These are phyloP conservation scores for Pherbina coryleti DNA, from an alignment of 2,888 invertebrate genomes.

Conservation along the genomic window DNA sequence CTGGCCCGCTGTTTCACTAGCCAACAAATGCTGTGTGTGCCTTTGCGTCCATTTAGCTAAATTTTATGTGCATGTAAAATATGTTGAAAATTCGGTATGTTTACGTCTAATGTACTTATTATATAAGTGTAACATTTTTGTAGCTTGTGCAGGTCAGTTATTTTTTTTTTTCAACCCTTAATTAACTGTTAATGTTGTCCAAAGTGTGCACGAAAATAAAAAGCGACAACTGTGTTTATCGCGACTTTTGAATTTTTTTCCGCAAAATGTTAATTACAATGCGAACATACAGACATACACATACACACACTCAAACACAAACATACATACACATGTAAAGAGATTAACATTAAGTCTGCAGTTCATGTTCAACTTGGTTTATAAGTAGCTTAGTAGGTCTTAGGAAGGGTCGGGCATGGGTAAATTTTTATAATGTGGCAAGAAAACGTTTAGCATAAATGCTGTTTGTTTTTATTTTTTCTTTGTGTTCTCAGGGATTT, in stretches of 20 bases:
- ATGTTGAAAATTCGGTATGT: neutral
- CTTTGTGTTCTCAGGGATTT: no score
- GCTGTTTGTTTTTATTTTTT: neutral
- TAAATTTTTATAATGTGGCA: neutral
- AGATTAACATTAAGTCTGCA: neutral
- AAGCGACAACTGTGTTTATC: neutral
- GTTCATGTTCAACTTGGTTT: neutral
- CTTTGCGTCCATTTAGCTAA: neutral
- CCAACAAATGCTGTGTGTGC: neutral
- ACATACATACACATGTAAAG: neutral
- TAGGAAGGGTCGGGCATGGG: no score
- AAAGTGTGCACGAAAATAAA: neutral
- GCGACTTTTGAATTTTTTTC: neutral
- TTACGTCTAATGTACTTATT: neutral
- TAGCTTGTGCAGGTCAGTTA: neutral
- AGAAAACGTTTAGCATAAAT: neutral
- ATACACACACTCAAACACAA: no score
- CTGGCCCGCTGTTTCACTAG: neutral
- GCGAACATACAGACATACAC: neutral
- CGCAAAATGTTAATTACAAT: slow-evolving; percentile 16
- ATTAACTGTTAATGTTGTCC: slow-evolving; percentile 15
- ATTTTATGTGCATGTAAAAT: neutral
- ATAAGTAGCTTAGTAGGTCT: neutral
- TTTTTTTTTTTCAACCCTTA: neutral
- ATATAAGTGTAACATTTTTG: neutral